Percentiles rank a stretch among this genome's conserved stretches.
Evolutionary conservation across 2,888 invertebrate species (phyloP).

Genomic region (Clistopyga incitator): DNA sequence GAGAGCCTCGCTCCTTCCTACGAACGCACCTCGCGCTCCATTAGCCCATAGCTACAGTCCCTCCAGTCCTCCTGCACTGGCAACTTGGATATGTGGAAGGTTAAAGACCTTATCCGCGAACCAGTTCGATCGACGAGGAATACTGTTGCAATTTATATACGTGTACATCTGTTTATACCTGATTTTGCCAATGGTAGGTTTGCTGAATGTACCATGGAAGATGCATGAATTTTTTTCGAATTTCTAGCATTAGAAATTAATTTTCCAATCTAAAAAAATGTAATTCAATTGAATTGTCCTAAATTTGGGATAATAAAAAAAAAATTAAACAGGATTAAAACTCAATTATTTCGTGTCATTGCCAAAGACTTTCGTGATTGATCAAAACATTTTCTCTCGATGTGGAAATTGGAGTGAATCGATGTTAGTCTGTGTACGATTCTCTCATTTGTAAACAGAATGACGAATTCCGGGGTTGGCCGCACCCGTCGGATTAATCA

Average conservation of each 20-base stretch:
- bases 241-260: no score
- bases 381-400: no score
- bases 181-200: neutral
- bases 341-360: no score
- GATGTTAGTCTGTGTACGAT: neutral
- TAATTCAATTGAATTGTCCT: no score
- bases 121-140: constrained; percentile 76
- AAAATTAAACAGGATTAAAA: no score
- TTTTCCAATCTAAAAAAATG: no score
- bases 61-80: constrained; percentile 10
- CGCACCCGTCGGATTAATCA: constrained; percentile 19
- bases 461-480: constrained; percentile 10
- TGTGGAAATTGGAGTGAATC: neutral
- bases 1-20: constrained; percentile 39
- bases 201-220: no score
- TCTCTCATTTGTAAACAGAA: constrained; percentile 1
- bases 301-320: no score
- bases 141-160: constrained; percentile 37
- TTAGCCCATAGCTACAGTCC: constrained; percentile 39
- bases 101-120: constrained; percentile 73
- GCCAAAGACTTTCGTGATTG: no score
- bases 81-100: constrained; percentile 55
- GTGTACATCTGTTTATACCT: neutral
- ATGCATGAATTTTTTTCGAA: no score
- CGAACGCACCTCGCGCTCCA: constrained; percentile 54